Base-by-base conservation (phyloP, 2,113 vertebrate genomes). In the Struthidea cinerea region DNA sequence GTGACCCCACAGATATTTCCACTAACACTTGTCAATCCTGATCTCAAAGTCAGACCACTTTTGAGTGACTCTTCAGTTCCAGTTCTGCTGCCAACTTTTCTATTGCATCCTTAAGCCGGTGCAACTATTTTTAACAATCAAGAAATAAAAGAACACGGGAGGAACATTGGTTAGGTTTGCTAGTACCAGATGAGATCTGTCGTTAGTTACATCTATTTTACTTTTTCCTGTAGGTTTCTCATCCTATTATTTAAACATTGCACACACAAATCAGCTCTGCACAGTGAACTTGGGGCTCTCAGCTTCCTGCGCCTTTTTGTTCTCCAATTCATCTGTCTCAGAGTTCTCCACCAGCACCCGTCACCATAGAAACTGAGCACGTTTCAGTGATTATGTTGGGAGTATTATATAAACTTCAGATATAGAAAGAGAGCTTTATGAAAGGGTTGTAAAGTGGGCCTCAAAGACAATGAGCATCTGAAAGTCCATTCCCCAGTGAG, bases 321-420 rank as follows among this genome's bases (percentile, higher is more conserved):
- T 97, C 93, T 94, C 63, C 88, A 75, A 73, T 79, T 96, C 78
- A 35, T 93, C 94, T 88, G 75, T 75, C 90, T 96, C 74, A 63
- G 94, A 97, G 88, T 88, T 91, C 96, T 96, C 84, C 69, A 90
- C 37, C 92, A 95, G 96, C 75, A 87, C 64, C 33, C 39, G 44
- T 97, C 96, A 88, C 97, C 96, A 97, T 97, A 96, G 97, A 88
- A 97, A 97, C 97, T 11, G 61, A 90, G 91, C 91, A 95, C 91
- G 95, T 93, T 97, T 82, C 91, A 93, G 44, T 78, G 90, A 93
- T 94, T 94, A 76, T 44, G 50, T 68, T 96, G 79, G 90, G 69
- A 53, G 56, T 77, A 64, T 95, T 96, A 94, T 33, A 89, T 97
- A 95, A 93, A 86, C 71, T 91, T 84, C 83, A 83, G 84, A 55